A percentile compares a stretch with the other conserved stretches of the same genome.
These are phyloP conservation scores for Dicrostonyx torquatus DNA, from an alignment of 2,797 vertebrate species.

Conservation along the genomic window DNA sequence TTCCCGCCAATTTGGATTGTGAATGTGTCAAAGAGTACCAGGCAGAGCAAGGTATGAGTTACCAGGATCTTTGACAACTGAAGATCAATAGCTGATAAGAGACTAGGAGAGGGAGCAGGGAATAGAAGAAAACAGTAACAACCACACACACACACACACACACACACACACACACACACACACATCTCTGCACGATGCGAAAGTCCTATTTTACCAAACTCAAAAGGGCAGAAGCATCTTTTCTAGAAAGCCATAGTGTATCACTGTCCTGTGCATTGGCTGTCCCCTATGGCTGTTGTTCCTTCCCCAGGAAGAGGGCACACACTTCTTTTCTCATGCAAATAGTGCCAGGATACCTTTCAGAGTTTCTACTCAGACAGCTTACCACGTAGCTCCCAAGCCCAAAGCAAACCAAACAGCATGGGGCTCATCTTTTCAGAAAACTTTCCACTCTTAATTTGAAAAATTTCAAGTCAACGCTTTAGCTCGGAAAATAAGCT, in stretches of 20 bases:
- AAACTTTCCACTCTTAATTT: conserved; percentile 37
- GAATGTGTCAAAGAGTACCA: conserved; percentile 59
- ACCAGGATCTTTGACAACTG: conserved; percentile 14
- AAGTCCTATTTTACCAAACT: neutral
- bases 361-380: neutral
- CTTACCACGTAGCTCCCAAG: conserved; percentile 55
- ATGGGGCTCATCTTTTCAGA: conserved; percentile 51
- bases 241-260: neutral
- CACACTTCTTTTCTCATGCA: neutral
- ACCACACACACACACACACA: neutral
- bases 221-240: conserved; percentile 27
- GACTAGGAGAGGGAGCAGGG: neutral
- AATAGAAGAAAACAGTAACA: neutral
- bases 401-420: conserved; percentile 61
- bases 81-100: conserved; percentile 62
- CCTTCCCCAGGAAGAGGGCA: neutral
- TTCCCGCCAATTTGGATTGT: conserved; percentile 42
- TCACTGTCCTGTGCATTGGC: conserved; percentile 23
- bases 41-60: conserved; percentile 52
- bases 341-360: neutral
- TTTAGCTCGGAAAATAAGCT: conserved; percentile 6
- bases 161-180: neutral
- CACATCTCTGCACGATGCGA: neutral
- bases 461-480: neutral
- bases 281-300: conserved; percentile 12